Evolutionary conservation across 2,888 invertebrate genomes (phyloP), one percentile per base, ranked within the genome.

Genomic region (Acanthosepion esculentum): DNA sequence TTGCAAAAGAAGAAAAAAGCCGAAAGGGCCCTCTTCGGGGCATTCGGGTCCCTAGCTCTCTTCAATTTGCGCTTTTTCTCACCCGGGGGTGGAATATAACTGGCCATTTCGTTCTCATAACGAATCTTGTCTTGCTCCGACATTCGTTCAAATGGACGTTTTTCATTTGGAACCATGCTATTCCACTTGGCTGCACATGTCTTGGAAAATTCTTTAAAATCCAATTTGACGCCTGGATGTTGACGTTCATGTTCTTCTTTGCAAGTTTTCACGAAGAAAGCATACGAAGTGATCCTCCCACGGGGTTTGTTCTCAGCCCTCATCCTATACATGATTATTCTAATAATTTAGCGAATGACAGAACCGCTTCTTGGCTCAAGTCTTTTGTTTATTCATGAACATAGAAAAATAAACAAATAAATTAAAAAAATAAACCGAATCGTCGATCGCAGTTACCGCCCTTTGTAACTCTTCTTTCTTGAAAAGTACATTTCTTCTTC

Each of bases 1-100:
- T 99, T 99, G 97, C 99, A 99, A 98, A 99, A 99, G 98, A 99
- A 99, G 98, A 99, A 99, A 98, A 99, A 99, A 94, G 99, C 99
- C 96, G 99, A 99, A 99, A 99, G 98, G 97, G 99, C 99, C 98
- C 99, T 98, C 98, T 99, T 99, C 95, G 99, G 99, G 96, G 99
- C 99, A 98, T 99, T 99, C 94, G 99, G 99, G 98, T 99, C 99
- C 98, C 99, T 99, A 26, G 96, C 96, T 97, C 99, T 98, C 98
- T 99, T 99, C 97, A 99, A 98, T 98, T 99, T 98, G 96, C 98
- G 98, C 95, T 96, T 97, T 95, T 96, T 94, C 95, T 96, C 96
- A 95, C 97, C 97, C 55, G 96, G 96, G 94, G 99, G 98, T 95
- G 99, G 99, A 97, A 98, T 98, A 98, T 99, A 99, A 97, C 98